A percentile compares a stretch with the other conserved stretches of the same genome.
Evolutionary conservation across 2,797 vertebrate species (phyloP).

Genomic region (Chromis chromis): DNA sequence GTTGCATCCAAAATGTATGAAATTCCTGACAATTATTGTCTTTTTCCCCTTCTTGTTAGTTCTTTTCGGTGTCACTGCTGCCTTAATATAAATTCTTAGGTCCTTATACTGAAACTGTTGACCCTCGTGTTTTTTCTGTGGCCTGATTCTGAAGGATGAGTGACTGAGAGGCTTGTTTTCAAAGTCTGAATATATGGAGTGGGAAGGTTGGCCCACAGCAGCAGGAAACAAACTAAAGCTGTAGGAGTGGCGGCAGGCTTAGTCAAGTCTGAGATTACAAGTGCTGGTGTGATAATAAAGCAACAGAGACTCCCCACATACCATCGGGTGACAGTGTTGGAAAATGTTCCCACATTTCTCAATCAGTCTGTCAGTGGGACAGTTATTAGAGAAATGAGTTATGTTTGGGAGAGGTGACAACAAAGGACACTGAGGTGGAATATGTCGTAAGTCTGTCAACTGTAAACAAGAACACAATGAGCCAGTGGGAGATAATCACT

Average conservation of each 20-base stretch:
- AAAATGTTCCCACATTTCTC: conserved; percentile 38
- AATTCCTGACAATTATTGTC: conserved; percentile 56
- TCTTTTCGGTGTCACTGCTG: background rate
- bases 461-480: conserved; percentile 25
- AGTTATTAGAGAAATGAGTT: conserved; percentile 31
- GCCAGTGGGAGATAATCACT: conserved; percentile 22
- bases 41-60: conserved; percentile 17
- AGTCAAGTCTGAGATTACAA: conserved; percentile 49
- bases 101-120: background rate
- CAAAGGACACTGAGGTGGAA: background rate
- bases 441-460: background rate
- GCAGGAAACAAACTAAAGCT: conserved; percentile 40
- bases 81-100: no score
- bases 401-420: conserved; percentile 7
- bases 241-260: conserved; percentile 55
- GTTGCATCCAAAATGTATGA: conserved; percentile 59
- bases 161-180: conserved; percentile 46
- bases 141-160: conserved; percentile 4
- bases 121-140: conserved; percentile 1
- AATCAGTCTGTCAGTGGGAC: conserved; percentile 35
- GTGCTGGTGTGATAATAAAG: conserved; percentile 40
- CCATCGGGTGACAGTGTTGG: conserved; percentile 25
- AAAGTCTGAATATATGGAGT: conserved; percentile 30
- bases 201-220: conserved; percentile 36
- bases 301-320: conserved; percentile 23